Conservation (phyloP, 2,888 invertebrate genomes). For the Euplagia quadripunctaria region DNA sequence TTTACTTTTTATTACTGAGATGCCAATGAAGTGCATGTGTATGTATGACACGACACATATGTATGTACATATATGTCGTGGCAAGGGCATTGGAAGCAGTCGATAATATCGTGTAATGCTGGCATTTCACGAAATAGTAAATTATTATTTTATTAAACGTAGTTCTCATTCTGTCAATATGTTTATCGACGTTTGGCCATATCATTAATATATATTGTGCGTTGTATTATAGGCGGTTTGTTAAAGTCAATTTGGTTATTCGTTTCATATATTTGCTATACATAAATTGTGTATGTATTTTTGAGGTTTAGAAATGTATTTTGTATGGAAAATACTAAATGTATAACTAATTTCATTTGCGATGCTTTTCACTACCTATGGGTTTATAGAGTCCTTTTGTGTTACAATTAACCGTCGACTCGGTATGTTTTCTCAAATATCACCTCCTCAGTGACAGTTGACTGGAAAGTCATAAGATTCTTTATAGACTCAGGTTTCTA, state of each 20-base stretch:
- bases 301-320: no score
- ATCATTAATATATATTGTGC: background rate
- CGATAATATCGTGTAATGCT: background rate
- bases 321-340: background rate
- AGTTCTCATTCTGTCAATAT: background rate
- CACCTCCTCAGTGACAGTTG: no score
- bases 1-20: background rate
- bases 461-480: no score
- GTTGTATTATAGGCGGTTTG: no score
- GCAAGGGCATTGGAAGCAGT: background rate
- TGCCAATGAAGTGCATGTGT: background rate
- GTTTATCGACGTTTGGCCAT: background rate
- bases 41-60: no score
- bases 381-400: background rate
- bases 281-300: no score
- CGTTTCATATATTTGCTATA: background rate
- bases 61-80: background rate
- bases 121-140: background rate
- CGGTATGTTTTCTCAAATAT: no score
- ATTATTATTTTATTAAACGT: background rate
- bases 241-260: background rate
- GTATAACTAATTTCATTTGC: background rate
- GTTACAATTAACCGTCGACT: no score
- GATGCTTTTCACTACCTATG: background rate
- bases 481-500: no score